Conservation (phyloP, 2,888 invertebrate species). For the Hyppa rectilinea region DNA sequence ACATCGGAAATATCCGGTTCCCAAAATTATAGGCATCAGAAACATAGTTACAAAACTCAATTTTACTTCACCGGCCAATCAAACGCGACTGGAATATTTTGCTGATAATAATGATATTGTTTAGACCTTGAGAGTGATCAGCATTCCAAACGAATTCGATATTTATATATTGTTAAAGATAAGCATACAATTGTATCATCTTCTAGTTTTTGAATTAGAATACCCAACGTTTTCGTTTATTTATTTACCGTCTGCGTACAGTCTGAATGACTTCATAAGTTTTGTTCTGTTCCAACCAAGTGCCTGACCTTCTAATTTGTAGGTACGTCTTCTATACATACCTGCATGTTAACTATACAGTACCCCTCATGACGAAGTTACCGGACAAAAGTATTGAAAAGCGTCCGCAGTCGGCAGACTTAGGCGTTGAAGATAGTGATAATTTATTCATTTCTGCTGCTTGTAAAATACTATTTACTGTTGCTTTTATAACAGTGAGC, state of each 20-base stretch:
- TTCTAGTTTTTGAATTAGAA: too few species aligned
- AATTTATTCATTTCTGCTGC: too few species aligned
- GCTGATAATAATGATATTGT: too few species aligned
- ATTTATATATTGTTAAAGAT: too few species aligned
- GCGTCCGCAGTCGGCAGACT: not conserved
- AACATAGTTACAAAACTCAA: slow-evolving; percentile 15
- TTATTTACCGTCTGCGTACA: too few species aligned
- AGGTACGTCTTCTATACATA: not conserved
- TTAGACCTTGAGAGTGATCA: too few species aligned
- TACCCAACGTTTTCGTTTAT: too few species aligned
- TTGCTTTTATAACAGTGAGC: not conserved
- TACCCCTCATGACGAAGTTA: not conserved
- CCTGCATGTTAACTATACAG: not conserved
- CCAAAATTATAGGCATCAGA: not conserved
- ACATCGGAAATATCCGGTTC: not conserved
- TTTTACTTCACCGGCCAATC: slow-evolving; percentile 16
- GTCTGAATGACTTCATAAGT: too few species aligned
- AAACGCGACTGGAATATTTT: not conserved
- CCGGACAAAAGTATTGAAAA: not conserved
- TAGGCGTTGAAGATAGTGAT: too few species aligned
- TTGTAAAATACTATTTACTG: not conserved
- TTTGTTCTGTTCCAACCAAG: too few species aligned
- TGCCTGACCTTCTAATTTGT: not conserved
- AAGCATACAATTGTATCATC: too few species aligned
- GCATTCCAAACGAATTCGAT: too few species aligned